Evolutionary conservation across 2,797 vertebrate genomes (phyloP).

Genomic region (Cirrhinus mrigala): DNA sequence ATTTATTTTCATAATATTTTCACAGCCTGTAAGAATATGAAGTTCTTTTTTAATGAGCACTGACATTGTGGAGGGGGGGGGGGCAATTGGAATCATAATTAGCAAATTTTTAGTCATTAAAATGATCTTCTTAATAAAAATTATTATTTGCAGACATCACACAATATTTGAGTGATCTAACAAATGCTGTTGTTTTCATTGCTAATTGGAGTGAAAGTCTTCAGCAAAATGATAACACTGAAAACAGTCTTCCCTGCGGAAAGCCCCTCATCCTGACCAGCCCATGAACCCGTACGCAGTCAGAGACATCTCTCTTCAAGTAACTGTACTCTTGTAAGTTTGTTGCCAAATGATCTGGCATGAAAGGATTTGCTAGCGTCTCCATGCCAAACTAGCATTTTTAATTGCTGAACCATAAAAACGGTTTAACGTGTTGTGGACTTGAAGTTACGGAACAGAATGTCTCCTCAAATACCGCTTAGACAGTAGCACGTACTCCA

Average conservation of each 20-base stretch:
- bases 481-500: constrained; percentile 36
- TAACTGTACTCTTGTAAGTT: constrained; percentile 66
- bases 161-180: constrained; percentile 4
- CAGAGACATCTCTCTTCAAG: constrained; percentile 70
- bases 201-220: constrained; percentile 40
- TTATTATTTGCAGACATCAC: neutral
- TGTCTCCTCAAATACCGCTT: constrained; percentile 51
- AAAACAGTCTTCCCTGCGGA: constrained; percentile 57
- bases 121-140: neutral
- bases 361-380: constrained; percentile 66
- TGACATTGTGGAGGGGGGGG: too few species aligned
- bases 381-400: constrained; percentile 65
- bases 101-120: neutral
- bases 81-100: neutral
- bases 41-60: too few species aligned
- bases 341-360: constrained; percentile 68
- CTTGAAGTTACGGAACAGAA: constrained; percentile 52
- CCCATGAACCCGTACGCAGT: constrained; percentile 70
- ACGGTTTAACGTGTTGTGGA: constrained; percentile 54
- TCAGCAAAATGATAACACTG: constrained; percentile 56
- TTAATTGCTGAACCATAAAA: constrained; percentile 62
- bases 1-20: neutral
- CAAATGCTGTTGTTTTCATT: constrained; percentile 28
- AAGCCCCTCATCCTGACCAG: constrained; percentile 73
- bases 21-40: neutral